These are phyloP conservation scores for Amia ocellicauda DNA, from an alignment of 2,113 vertebrate species.

Conservation along the genomic window DNA sequence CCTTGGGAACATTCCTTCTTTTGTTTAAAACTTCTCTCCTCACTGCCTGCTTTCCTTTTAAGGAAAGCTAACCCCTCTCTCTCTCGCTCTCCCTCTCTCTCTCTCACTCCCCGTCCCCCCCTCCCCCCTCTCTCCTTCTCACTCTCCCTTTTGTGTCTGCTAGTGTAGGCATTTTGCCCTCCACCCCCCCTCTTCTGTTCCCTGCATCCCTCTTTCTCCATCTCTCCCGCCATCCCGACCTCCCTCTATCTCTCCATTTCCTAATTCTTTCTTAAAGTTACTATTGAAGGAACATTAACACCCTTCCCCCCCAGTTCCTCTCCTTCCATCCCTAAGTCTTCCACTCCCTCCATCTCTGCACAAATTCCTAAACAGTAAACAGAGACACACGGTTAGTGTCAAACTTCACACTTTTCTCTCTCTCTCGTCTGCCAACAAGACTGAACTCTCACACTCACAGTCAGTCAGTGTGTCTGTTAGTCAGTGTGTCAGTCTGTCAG, in stretches of 20 bases:
- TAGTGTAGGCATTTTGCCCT: constrained; percentile 48
- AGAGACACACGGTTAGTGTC: no score
- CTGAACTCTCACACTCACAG: no score
- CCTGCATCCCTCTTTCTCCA: no score
- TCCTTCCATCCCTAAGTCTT: no score
- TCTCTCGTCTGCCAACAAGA: no score
- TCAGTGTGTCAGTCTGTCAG: constrained; percentile 22
- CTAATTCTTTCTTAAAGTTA: constrained; percentile 30
- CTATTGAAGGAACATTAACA: constrained; percentile 17
- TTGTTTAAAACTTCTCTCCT: constrained; percentile 33
- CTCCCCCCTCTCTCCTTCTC: constrained; percentile 20
- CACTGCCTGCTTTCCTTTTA: constrained; percentile 57
- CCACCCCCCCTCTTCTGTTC: no score
- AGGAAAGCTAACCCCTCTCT: constrained; percentile 53
- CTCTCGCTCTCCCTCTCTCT: constrained; percentile 35
- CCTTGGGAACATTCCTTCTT: constrained; percentile 29
- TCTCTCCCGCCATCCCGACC: no score
- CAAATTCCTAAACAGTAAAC: no score
- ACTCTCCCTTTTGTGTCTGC: constrained; percentile 39
- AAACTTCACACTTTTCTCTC: no score
- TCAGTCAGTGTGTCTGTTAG: constrained; percentile 1
- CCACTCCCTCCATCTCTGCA: no score
- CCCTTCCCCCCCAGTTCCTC: no score
- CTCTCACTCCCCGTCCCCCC: constrained; percentile 26
- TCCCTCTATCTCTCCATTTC: no score